Base-by-base conservation (phyloP, 2,113 vertebrate species). In the Gila orcuttii region DNA sequence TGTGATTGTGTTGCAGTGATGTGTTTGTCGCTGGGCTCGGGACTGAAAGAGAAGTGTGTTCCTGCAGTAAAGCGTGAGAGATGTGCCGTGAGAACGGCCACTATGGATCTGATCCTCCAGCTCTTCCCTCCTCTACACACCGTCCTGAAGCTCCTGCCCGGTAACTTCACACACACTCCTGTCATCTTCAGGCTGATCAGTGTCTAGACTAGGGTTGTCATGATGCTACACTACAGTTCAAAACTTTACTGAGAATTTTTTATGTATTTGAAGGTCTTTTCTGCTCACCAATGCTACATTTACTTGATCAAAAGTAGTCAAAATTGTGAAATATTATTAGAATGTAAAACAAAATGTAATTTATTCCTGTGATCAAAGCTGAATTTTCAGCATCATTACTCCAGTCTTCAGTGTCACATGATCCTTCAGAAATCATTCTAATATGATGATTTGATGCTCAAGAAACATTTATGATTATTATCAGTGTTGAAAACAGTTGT, bases 1-100 rank as follows among this genome's bases (percentile, higher is more conserved):
- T 86, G 33, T 79, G 17, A 6, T 36, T 86, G 17, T 90, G n/a
- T 86, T 79, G 6, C 86, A 95, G 95, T 88, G 85, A 62, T 93
- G 80, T 95, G 95, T 86, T 87, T 79, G 42, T 81, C 91, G 76
- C 88, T 95, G 79, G 93, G 95, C 66, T 90, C 91, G 17, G 82
- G 90, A 64, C 87, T 93, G 71, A 95, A 89, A 50, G 94, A 95
- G 69, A 95, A 93, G 85, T 95, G 95, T 89, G 69, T 93, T 11
- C 84, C 71, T 31, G 66, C 36, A 79, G 31, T 80, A 19, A 42
- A 28, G 36, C 79, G 15, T 11, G 84, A 86, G 19, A 86, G 77
- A 57, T 23, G 74, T 9, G 28, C 59, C 47, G 88, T 89, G 19
- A 91, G 68, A 62, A 95, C 93, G 0, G 45, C 8, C 23, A 95